Evolutionary conservation across 2,797 vertebrate species (phyloP).

Genomic region (Furcifer pardalis): DNA sequence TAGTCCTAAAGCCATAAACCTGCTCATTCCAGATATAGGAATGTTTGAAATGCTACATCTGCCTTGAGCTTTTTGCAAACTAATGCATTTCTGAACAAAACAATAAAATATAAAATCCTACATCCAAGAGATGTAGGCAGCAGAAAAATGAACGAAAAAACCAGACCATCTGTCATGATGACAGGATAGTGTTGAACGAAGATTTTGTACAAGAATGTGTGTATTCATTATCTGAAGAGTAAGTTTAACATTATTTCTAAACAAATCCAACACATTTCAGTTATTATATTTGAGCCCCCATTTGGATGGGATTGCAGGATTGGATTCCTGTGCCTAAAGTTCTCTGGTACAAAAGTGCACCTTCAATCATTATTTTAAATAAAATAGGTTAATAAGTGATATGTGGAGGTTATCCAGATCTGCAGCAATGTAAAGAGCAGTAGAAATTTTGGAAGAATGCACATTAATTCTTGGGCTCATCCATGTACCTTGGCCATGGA

Average conservation of each 20-base stretch:
- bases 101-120: neutral
- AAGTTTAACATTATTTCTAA: neutral
- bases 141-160: neutral
- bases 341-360: neutral
- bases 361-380: neutral
- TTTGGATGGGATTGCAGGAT: neutral
- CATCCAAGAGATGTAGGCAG: neutral
- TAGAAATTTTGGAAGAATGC: neutral
- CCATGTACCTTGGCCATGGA: too few species aligned
- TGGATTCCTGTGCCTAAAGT: neutral
- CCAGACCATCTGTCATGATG: neutral
- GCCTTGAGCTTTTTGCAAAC: slow-evolving; percentile 1
- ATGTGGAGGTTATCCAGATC: neutral
- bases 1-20: slow-evolving; percentile 2
- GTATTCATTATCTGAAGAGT: neutral
- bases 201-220: neutral
- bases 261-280: neutral
- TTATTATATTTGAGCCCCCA: neutral
- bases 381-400: too few species aligned
- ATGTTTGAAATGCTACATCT: neutral
- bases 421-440: neutral
- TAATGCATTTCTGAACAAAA: neutral
- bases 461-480: neutral
- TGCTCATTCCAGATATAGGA: slow-evolving; percentile 1
- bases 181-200: neutral